Evolutionary conservation across 1,140 invertebrate genomes (phyloP), one percentile per base, ranked within the genome.

Genomic region (Metaphire vulgaris): DNA sequence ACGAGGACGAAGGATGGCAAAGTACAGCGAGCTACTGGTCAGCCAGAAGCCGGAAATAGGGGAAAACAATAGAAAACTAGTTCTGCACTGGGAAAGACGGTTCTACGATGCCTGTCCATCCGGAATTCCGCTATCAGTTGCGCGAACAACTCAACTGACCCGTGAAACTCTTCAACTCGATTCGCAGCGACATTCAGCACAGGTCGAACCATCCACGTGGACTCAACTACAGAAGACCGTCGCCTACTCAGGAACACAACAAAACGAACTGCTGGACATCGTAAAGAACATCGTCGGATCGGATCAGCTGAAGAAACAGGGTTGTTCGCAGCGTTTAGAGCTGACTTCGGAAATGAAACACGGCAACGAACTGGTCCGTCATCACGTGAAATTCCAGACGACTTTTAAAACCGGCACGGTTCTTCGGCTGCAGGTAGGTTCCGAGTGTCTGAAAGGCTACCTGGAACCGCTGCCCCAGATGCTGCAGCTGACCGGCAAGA

Each of bases 381-480:
- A 56, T 21, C 41, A 56, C 41, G 41, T 56, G 6, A 56, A 56
- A 21, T 56, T 56, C 41, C 41, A 21, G 21, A 6, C 6, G 21
- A 56, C 41, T 6, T 21, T 56, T 6, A 56, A 21, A 56, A 6
- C 6, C 21, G 41, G 41, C 6, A 56, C 77, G 66, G 79, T 82
- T 26, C 29, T 83, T 12, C 74, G 78, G 65, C 78, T 83, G 12
- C 84, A 83, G 74, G 26, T 85, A 14, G 77, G 78, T 14, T 76
- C 77, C 2, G 74, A 76, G 14, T 68, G 80, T 16, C 33, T 30
- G 31, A 74, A 79, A 26, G 82, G 83, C 16, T 64, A 83, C 1
- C 71, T 83, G 28, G 69, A 71, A 1, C 84, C 84, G 21, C 76
- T 72, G 1, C 68, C 84, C n/a, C 82, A 84, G 74, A 80, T 85